Base-by-base conservation (phyloP, 2,888 invertebrate species). In the Drosophila meridiana region DNA sequence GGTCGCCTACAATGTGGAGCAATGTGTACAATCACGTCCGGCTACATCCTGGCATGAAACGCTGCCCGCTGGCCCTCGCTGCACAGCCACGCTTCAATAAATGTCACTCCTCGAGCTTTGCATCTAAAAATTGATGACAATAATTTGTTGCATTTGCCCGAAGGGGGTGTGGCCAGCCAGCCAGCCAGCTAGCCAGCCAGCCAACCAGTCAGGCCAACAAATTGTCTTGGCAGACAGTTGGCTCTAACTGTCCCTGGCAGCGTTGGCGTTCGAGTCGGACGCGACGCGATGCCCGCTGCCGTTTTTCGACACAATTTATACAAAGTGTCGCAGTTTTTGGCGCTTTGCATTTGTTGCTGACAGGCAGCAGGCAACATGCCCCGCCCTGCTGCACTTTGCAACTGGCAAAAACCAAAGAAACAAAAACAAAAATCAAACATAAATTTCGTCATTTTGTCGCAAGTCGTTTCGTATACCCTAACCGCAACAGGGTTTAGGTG, bases 331-430 rank as follows among this genome's bases (percentile, higher is more conserved):
- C 85, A 79, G 76, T 81, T 83, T 88, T 90, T 91, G 91, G 91
- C 91, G 89, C 84, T 89, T 85, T 78, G 89, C 91, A 91, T 91
- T 90, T 89, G 90, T 91, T 86, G 90, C 89, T 90, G 90, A 86
- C 86, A 90, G 81, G 43, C 43, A 26, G n/a, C 55, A 14, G 13
- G 56, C 42, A 30, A 30, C 36, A 7, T 53, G 77, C 60, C 77
- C 71, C 80, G 78, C 80, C 78, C 72, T 67, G 57, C 55, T 63
- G 59, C 85, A 85, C 88, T 86, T 89, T 87, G 83, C 89, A 57
- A 26, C 68, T 6, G 20, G 9, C 50, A 32, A 71, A 58, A 1
- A 7, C 40, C 57, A 70, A 32, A 50, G 32, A 8, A 26, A 47
- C 5, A 8, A 50, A 50, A 8, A 50, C 32, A 9, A 74, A 89